A percentile compares a stretch with the other conserved stretches of the same genome.
Conservation (phyloP, 1,140 invertebrate genomes). For the Akabosia matsudoensis region DNA sequence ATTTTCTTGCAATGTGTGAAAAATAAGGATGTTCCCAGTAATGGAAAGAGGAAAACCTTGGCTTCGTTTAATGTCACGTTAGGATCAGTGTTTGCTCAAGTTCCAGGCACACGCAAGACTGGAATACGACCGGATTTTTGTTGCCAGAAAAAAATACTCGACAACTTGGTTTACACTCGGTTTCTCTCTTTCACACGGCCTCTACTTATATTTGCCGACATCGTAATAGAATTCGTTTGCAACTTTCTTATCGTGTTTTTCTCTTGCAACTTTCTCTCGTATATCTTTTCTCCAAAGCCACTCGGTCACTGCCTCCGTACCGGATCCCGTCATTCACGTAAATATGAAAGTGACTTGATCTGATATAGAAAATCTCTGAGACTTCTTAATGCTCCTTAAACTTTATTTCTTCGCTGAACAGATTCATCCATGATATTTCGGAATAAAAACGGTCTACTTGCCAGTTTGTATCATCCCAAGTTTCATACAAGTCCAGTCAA, state of each 20-base stretch:
- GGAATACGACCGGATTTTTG: no score
- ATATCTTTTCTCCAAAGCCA: not conserved
- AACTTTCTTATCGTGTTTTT: no score
- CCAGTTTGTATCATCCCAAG: no score
- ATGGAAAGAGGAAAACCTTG: not conserved
- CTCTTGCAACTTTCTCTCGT: not conserved
- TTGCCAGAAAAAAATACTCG: no score
- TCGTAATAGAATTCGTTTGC: not conserved
- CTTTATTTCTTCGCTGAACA: not conserved
- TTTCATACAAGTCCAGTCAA: no score
- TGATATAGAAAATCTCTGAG: not conserved
- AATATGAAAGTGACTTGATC: not conserved
- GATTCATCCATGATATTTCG: not conserved
- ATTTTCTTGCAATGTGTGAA: not conserved
- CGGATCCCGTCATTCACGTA: not conserved
- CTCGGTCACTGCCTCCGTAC: not conserved
- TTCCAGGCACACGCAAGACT: not conserved
- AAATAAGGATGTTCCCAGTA: not conserved
- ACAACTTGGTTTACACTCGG: no score
- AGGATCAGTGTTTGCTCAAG: not conserved
- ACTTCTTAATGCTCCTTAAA: not conserved
- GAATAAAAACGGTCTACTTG: not conserved
- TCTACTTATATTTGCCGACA: not conserved
- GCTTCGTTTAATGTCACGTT: slow-evolving; percentile 1
- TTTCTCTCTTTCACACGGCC: not conserved